phyloP scores from a whole-genome alignment of 1,140 invertebrate species.

The Globodera rostochiensis region DNA sequence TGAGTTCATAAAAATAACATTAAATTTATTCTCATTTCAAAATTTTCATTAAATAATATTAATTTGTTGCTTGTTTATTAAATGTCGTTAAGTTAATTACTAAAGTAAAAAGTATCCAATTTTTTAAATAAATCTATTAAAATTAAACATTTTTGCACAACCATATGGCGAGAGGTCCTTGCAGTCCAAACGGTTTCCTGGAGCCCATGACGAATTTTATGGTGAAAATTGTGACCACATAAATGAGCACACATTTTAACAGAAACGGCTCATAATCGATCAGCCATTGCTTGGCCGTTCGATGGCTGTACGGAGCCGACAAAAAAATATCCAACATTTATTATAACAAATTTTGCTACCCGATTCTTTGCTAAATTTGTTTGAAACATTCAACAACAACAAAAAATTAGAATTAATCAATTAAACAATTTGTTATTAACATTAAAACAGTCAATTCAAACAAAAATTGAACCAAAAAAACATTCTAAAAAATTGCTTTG shows the following conservation, averaged over 20 bases:
- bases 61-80: not conserved
- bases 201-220: constrained; percentile 48
- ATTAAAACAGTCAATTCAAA: too few species aligned
- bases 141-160: not conserved
- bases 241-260: constrained; percentile 72
- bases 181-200: constrained; percentile 47
- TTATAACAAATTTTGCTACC: too few species aligned
- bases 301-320: constrained; percentile 44
- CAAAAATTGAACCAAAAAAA: too few species aligned
- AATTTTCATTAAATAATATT: not conserved
- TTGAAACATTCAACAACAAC: too few species aligned
- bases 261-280: constrained; percentile 47
- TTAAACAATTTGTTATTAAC: too few species aligned
- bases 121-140: too few species aligned
- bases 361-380: too few species aligned
- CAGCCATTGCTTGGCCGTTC: constrained; percentile 44
- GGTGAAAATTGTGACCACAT: constrained; percentile 74
- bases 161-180: constrained; percentile 33
- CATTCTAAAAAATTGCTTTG: too few species aligned
- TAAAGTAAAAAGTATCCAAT: too few species aligned
- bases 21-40: not conserved
- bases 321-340: constrained; percentile 43
- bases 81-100: not conserved
- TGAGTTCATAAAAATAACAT: not conserved
- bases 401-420: too few species aligned